Conservation (phyloP, 2,113 vertebrate genomes). For the Amblyopsis rosae region DNA sequence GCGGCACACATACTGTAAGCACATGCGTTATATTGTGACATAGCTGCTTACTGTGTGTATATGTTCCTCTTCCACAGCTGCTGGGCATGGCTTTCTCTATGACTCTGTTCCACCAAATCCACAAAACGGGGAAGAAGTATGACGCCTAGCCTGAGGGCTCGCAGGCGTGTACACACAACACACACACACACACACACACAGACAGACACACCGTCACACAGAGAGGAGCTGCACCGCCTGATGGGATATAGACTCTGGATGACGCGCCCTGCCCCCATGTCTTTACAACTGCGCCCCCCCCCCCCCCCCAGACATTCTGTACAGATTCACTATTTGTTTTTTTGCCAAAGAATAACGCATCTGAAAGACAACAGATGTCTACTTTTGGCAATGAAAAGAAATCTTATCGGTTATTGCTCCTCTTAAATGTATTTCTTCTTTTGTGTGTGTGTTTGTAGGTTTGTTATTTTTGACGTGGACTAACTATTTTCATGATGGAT, state of each 20-base stretch:
- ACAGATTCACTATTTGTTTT: constrained; percentile 76
- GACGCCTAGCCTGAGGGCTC: constrained; percentile 81
- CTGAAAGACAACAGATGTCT: constrained; percentile 58
- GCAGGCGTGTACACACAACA: neutral
- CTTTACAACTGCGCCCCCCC: constrained; percentile 41
- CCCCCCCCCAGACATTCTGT: constrained; percentile 44
- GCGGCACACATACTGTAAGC: neutral
- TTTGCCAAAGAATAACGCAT: constrained; percentile 87
- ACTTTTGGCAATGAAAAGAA: constrained; percentile 57
- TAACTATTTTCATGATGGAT: constrained; percentile 70
- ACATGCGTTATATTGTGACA: constrained; percentile 10
- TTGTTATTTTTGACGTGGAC: constrained; percentile 58
- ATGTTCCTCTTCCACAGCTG: constrained; percentile 81
- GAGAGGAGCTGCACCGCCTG: constrained; percentile 34
- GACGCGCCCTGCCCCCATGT: constrained; percentile 28
- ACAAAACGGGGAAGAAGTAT: constrained; percentile 97
- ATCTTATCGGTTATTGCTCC: constrained; percentile 49
- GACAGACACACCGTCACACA: constrained; percentile 3
- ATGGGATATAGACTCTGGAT: constrained; percentile 73
- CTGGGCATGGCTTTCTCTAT: constrained; percentile 99
- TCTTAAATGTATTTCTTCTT: constrained; percentile 36
- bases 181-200: constrained; percentile 31
- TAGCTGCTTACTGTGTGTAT: constrained; percentile 19
- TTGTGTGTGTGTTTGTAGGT: neutral
- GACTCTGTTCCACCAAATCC: constrained; percentile 98